These are phyloP conservation scores for Xiphophorus birchmanni DNA, from an alignment of 2,797 vertebrate species.

Conservation along the genomic window DNA sequence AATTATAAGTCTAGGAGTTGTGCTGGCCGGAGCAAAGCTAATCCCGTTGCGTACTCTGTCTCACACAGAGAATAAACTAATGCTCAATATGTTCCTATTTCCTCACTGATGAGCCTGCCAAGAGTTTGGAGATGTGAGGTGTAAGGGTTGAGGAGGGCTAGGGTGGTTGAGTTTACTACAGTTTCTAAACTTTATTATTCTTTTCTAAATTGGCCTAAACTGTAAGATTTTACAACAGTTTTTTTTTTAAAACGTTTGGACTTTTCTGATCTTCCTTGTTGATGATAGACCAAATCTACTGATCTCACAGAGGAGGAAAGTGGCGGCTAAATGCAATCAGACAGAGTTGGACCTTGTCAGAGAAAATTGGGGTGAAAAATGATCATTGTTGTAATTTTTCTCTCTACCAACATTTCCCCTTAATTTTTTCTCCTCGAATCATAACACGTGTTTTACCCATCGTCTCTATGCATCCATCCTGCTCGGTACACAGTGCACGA, in stretches of 20 bases:
- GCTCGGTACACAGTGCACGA: constrained; percentile 62
- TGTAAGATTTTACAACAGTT: neutral
- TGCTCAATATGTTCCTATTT: neutral
- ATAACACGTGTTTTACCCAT: constrained; percentile 81
- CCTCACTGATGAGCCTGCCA: neutral
- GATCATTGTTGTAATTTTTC: constrained; percentile 17
- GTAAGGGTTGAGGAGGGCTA: neutral
- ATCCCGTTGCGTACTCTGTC: neutral
- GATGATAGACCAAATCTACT: constrained; percentile 37
- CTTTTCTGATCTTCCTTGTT: neutral
- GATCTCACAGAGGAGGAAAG: constrained; percentile 52
- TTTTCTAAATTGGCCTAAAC: neutral
- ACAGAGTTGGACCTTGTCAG: constrained; percentile 37
- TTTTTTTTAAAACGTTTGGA: neutral
- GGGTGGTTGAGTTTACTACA: neutral
- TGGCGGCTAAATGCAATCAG: constrained; percentile 55
- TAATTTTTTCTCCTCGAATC: constrained; percentile 52
- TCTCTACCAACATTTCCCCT: constrained; percentile 22
- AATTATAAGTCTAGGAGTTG: constrained; percentile 19
- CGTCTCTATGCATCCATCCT: constrained; percentile 58
- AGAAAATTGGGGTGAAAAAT: constrained; percentile 46
- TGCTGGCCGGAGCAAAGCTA: neutral
- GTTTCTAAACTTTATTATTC: neutral
- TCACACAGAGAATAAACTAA: constrained; percentile 4
- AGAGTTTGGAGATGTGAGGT: neutral